Evolutionary conservation across 2,113 vertebrate species (phyloP).

Genomic region (Mola mola): DNA sequence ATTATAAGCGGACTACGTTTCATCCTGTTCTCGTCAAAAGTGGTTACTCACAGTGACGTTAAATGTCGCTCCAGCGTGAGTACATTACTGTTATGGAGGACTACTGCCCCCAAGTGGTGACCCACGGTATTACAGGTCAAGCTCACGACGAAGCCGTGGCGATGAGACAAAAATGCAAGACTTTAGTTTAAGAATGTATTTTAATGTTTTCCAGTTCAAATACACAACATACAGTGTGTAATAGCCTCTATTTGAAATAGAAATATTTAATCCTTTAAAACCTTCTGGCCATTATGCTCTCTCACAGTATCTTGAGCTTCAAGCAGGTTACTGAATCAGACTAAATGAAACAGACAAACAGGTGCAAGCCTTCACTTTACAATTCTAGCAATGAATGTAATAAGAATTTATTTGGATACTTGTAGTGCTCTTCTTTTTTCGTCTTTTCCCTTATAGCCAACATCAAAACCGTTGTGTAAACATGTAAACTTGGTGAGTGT

Average conservation of each 20-base stretch:
- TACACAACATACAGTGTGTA: constrained; percentile 88
- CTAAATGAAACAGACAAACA: constrained; percentile 83
- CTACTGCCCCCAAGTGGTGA: constrained; percentile 9
- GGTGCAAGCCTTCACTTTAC: constrained; percentile 80
- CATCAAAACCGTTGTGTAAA: constrained; percentile 78
- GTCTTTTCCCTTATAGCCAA: constrained; percentile 60
- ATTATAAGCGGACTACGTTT: too few relatives aligned
- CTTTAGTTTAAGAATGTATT: constrained; percentile 82
- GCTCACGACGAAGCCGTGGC: not conserved
- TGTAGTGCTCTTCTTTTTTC: constrained; percentile 28
- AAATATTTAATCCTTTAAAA: constrained; percentile 81
- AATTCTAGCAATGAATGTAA: constrained; percentile 66
- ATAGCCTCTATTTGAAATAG: constrained; percentile 87
- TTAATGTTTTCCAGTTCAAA: constrained; percentile 85
- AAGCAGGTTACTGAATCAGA: constrained; percentile 78
- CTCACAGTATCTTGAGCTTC: constrained; percentile 74
- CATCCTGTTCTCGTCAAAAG: too few relatives aligned
- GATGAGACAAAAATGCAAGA: constrained; percentile 29
- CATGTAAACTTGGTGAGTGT: constrained; percentile 79
- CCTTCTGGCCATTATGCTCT: constrained; percentile 71
- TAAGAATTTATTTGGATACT: constrained; percentile 65
- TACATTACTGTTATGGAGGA: too few relatives aligned
- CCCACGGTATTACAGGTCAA: not conserved
- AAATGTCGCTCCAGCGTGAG: too few relatives aligned
- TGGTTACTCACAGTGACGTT: too few relatives aligned